Base-by-base conservation (phyloP, 2,797 vertebrate genomes). In the Cheirogaleus major region DNA sequence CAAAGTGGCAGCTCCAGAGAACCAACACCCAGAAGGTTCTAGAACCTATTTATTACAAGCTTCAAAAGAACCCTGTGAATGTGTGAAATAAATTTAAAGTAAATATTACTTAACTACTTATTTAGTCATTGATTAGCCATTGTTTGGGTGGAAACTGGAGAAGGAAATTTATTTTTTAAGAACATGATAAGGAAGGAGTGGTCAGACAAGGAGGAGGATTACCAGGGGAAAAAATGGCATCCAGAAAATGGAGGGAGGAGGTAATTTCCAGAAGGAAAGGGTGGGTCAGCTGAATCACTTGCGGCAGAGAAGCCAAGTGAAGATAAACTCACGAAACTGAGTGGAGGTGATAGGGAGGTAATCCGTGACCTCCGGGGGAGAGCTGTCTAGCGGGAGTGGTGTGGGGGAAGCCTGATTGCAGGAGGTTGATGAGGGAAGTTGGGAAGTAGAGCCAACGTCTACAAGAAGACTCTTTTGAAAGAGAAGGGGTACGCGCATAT, bases 221-320 rank as follows among this genome's bases (percentile, higher is more conserved):
- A n/a, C 57, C 50, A 65, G 61, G 23, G 61, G 55, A 89, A 87
- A 75, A 79, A 87, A 38, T 18, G 48, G 22, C 32, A 3, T 84
- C 48, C 48, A n/a, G 82, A 67, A 80, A 89, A 78, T 1, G 0
- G 72, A 76, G 70, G 32, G 86, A 83, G 89, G 75, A 91, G 78
- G 52, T 70, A 30, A 76, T 93, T 94, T 91, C 75, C 50, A 52
- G 57, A 75, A 95, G 93, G 50, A 79, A 85, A 93, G 45, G 45
- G 75, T 76, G 45, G 45, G 35, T 63, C 38, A 2, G 13, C 43
- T 0, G 1, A 50, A 22, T 65, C 61, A 35, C 82, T 22, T 52
- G 23, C 20, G 65, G 14, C 65, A 20, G 75, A 88, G 76, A 85
- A 61, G 79, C 43, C 30, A 59, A 75, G 70, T 35, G 85, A 45